These are phyloP conservation scores for Formicarius rufipectus DNA, from an alignment of 2,113 vertebrate species.

Conservation along the genomic window DNA sequence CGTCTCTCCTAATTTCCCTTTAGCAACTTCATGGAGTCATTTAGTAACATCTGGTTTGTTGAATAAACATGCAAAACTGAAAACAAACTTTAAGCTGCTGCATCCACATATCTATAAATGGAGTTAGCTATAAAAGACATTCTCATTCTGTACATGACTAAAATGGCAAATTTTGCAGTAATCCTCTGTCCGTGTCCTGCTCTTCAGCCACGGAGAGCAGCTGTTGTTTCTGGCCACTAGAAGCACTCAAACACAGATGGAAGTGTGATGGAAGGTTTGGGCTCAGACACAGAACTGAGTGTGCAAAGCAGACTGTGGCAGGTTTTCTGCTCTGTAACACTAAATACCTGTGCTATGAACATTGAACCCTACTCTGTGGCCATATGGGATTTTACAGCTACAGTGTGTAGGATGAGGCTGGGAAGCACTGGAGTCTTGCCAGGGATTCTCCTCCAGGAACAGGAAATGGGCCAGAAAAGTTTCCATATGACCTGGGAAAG, in stretches of 20 bases:
- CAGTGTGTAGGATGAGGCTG: not conserved
- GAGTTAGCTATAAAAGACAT: not conserved
- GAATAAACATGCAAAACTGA: not conserved
- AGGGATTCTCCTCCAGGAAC: not conserved
- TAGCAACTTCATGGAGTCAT: not conserved
- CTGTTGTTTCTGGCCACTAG: not conserved
- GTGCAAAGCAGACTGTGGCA: not conserved
- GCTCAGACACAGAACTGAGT: not conserved
- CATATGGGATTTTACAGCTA: not conserved
- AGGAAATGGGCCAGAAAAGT: not conserved
- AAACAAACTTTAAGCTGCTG: not conserved
- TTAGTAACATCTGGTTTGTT: not conserved
- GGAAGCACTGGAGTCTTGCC: not conserved
- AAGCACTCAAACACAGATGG: not conserved
- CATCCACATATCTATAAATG: fast-evolving
- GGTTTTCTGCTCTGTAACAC: not conserved
- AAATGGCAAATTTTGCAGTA: not conserved
- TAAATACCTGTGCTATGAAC: not conserved
- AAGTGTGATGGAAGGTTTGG: not conserved
- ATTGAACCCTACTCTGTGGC: not conserved
- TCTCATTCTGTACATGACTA: not conserved
- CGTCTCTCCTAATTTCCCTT: not conserved
- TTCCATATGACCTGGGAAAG: not conserved
- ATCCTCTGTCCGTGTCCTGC: not conserved
- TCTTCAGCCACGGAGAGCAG: fast-evolving